Evolutionary conservation across 2,113 vertebrate genomes (phyloP).

Genomic region (Laterallus jamaicensis): DNA sequence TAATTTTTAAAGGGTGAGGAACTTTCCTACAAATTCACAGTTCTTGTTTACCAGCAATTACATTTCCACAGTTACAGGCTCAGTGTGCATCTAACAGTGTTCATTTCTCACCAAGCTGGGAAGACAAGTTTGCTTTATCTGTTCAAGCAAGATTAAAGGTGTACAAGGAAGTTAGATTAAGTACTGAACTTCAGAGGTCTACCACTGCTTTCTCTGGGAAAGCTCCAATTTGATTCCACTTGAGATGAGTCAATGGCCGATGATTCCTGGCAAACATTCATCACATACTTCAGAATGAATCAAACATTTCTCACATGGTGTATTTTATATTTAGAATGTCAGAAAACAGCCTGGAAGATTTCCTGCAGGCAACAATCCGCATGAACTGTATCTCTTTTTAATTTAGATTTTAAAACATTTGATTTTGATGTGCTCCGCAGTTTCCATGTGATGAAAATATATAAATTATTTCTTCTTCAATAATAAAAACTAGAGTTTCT

Average conservation of each 20-base stretch:
- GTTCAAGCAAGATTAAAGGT: conserved; percentile 14
- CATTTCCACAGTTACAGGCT: not conserved
- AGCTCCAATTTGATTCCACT: not conserved
- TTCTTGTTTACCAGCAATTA: not conserved
- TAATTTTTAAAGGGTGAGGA: not conserved
- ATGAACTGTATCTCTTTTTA: not conserved
- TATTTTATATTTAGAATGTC: conserved; percentile 32
- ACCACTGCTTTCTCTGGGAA: not conserved
- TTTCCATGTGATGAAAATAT: not conserved
- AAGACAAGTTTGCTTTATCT: not conserved
- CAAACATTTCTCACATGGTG: not conserved
- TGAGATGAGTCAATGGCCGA: not conserved
- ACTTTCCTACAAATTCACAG: not conserved
- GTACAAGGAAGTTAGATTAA: conserved; percentile 12
- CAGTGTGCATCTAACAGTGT: not conserved
- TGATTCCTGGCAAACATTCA: not conserved
- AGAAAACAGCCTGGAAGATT: conserved; percentile 29
- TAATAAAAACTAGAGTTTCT: not conserved
- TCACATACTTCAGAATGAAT: conserved; percentile 16
- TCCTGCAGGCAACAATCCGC: conserved; percentile 28
- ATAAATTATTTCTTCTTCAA: not conserved
- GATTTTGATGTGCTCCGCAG: not conserved
- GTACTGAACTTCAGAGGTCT: not conserved
- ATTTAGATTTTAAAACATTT: conserved; percentile 27
- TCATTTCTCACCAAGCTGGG: not conserved